phyloP scores from a whole-genome alignment of 2,888 invertebrate species.

The Phalangium opilio region DNA sequence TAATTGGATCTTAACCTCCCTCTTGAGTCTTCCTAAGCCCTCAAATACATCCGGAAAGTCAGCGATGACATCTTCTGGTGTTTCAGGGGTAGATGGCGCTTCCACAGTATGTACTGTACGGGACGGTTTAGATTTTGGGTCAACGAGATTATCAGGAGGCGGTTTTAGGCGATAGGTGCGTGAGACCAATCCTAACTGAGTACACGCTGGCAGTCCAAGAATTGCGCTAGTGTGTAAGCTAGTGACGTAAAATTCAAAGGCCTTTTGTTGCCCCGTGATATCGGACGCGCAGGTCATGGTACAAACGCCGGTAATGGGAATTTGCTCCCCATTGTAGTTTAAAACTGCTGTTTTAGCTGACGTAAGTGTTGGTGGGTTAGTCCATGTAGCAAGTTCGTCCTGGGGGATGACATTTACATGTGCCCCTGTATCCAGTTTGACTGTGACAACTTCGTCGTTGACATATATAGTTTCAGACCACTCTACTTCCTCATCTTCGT shows the following conservation, averaged over 20 bases:
- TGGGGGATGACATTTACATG: conserved; percentile 9
- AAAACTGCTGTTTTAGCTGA: not conserved
- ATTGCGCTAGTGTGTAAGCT: not conserved
- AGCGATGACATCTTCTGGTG: not conserved
- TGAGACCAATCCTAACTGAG: not conserved
- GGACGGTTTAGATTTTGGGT: no score
- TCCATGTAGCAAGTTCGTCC: not conserved
- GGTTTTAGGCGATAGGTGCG: no score
- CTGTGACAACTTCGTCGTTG: not conserved
- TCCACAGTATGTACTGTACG: no score
- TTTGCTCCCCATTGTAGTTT: conserved; percentile 1
- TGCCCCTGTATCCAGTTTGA: conserved; percentile 6
- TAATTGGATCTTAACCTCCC: conserved; percentile 3
- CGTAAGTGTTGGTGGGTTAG: not conserved
- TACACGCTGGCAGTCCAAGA: not conserved
- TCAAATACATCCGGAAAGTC: conserved; percentile 6
- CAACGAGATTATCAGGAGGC: no score
- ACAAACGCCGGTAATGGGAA: conserved; percentile 2
- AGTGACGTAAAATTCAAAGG: not conserved
- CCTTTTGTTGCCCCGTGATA: not conserved
- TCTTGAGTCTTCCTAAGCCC: conserved; percentile 3
- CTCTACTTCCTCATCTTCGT: no score
- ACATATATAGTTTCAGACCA: not conserved
- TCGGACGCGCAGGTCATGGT: not conserved
- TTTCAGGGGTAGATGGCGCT: not conserved